Conservation (phyloP, 2,888 invertebrate species). For the Tigriopus californicus region DNA sequence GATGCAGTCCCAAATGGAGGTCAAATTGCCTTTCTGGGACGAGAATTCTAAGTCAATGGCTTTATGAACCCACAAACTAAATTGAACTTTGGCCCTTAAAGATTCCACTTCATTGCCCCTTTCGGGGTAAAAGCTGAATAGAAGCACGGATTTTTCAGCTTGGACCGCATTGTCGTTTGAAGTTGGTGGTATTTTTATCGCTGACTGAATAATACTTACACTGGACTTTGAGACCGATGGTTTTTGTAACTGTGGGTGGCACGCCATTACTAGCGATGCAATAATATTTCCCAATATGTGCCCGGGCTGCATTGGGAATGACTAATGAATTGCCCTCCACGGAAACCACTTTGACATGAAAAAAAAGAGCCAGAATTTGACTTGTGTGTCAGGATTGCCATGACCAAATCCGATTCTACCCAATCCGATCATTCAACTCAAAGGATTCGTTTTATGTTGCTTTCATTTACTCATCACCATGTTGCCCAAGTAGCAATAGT, state of each 20-base stretch:
- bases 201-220: slow-evolving; percentile 18
- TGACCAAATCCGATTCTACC: too few species aligned
- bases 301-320: slow-evolving; percentile 65
- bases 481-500: too few species aligned
- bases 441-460: too few species aligned
- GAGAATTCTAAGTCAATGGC: too few species aligned
- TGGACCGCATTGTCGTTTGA: background rate
- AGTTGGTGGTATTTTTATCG: background rate
- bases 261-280: slow-evolving; percentile 84
- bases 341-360: slow-evolving; percentile 41
- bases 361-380: slow-evolving; percentile 22
- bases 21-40: too few species aligned
- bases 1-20: too few species aligned
- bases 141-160: too few species aligned
- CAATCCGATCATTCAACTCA: too few species aligned
- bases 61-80: too few species aligned
- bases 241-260: slow-evolving; percentile 59
- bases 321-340: slow-evolving; percentile 70
- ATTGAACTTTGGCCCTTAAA: background rate
- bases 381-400: too few species aligned
- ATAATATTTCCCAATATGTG: slow-evolving; percentile 78
- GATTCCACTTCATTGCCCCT: background rate
- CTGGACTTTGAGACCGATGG: slow-evolving; percentile 27
- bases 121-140: too few species aligned
- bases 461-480: too few species aligned